Percentiles rank a stretch among this genome's conserved stretches.
Evolutionary conservation across 2,113 vertebrate species (phyloP).

Genomic region (Platysteira castanea): DNA sequence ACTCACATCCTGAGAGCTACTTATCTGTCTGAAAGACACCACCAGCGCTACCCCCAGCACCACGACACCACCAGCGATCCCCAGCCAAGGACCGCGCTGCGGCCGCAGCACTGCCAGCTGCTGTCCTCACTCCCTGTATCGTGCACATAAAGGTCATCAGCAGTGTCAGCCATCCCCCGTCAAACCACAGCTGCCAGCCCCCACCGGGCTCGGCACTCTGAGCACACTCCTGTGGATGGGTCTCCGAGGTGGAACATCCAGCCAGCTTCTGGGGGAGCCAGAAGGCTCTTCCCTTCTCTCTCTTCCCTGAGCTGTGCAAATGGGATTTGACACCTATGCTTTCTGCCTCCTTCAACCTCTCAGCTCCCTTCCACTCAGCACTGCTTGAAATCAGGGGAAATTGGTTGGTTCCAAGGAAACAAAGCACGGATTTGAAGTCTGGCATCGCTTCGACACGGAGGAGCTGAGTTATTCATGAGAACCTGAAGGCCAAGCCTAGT

Average conservation of each 20-base stretch:
- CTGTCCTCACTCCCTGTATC: accelerated
- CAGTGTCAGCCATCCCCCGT: accelerated
- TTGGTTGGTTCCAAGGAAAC: background rate
- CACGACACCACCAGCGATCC: background rate
- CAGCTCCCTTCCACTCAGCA: background rate
- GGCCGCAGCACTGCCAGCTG: accelerated
- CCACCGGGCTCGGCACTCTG: background rate
- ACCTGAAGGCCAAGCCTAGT: background rate
- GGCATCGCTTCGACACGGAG: accelerated
- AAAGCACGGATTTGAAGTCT: background rate
- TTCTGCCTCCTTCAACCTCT: background rate
- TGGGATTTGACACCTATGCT: background rate
- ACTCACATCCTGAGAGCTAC: background rate
- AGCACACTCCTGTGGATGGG: background rate
- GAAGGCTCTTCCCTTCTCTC: background rate
- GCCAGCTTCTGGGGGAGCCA: accelerated
- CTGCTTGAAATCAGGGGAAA: background rate
- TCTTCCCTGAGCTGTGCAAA: background rate
- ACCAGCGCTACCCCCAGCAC: background rate
- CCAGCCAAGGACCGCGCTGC: background rate
- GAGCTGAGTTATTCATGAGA: background rate
- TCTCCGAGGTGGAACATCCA: accelerated
- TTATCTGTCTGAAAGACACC: background rate
- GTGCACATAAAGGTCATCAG: accelerated
- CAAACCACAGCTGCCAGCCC: background rate